phyloP scores from a whole-genome alignment of 2,888 invertebrate species.

The Caenorhabditis imperialis region DNA sequence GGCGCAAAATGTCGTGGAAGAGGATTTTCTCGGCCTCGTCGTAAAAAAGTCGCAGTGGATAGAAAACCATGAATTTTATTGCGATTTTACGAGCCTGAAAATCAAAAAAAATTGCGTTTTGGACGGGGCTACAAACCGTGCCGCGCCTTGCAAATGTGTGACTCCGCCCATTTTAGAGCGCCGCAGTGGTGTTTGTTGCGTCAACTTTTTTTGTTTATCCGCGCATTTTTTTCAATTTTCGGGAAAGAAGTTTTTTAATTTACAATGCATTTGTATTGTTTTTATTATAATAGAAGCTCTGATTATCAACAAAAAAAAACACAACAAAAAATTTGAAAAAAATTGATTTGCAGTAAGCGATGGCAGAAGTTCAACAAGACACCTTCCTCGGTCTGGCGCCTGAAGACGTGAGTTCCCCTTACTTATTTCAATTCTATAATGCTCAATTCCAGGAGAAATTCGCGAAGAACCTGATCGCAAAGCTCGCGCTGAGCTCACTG shows the following conservation, averaged over 20 bases:
- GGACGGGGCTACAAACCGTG: constrained; percentile 1
- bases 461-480: constrained; percentile 59
- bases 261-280: not conserved
- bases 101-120: no score
- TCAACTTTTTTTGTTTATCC: constrained; percentile 38
- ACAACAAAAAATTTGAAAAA: no score
- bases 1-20: no score
- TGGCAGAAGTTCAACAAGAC: constrained; percentile 52
- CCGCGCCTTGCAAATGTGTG: constrained; percentile 6
- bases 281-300: no score
- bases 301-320: no score
- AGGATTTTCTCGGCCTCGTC: no score
- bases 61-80: no score
- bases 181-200: constrained; percentile 29
- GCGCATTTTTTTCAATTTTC: constrained; percentile 6
- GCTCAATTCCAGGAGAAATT: constrained; percentile 61
- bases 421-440: not conserved
- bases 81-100: no score
- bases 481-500: constrained; percentile 59
- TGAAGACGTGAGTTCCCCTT: constrained; percentile 37
- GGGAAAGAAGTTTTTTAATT: not conserved
- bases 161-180: constrained; percentile 38
- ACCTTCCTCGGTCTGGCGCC: constrained; percentile 49
- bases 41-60: no score
- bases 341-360: constrained; percentile 13